Evolutionary conservation across 2,113 vertebrate species (phyloP).

Genomic region (Rhagologus leucostigma): DNA sequence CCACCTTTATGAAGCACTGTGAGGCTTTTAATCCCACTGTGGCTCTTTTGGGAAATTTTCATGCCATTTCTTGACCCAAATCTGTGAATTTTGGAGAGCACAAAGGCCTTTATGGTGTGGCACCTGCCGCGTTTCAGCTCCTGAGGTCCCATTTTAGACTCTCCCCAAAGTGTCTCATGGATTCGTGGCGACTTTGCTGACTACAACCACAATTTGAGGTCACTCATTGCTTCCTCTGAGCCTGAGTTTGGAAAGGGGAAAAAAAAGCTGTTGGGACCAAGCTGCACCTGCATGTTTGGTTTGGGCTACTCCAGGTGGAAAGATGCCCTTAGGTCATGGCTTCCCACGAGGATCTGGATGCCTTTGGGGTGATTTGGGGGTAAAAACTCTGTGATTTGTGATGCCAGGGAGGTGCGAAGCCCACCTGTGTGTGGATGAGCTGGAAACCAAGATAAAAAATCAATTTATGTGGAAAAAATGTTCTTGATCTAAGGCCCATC

Average conservation of each 20-base stretch:
- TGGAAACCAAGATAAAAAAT: neutral
- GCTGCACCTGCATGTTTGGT: neutral
- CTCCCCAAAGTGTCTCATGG: neutral
- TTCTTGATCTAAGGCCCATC: neutral
- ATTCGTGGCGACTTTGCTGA: neutral
- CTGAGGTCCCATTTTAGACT: neutral
- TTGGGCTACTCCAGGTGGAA: neutral
- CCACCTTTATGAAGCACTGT: rapidly evolving
- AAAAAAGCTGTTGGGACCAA: neutral
- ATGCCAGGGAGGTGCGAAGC: rapidly evolving
- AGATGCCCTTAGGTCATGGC: neutral
- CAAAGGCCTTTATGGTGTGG: neutral
- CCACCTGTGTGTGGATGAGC: rapidly evolving
- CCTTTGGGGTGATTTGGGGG: neutral
- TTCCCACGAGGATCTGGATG: neutral
- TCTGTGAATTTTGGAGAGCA: neutral
- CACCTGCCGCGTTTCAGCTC: neutral
- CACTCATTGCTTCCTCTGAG: neutral
- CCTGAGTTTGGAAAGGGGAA: neutral
- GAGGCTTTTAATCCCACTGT: neutral
- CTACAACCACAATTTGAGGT: slow-evolving; percentile 39
- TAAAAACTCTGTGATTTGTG: rapidly evolving
- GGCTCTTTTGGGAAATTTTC: neutral
- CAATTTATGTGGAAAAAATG: neutral
- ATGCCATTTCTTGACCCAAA: neutral